phyloP scores from a whole-genome alignment of 2,888 invertebrate genomes.

The Limnephilus marmoratus region DNA sequence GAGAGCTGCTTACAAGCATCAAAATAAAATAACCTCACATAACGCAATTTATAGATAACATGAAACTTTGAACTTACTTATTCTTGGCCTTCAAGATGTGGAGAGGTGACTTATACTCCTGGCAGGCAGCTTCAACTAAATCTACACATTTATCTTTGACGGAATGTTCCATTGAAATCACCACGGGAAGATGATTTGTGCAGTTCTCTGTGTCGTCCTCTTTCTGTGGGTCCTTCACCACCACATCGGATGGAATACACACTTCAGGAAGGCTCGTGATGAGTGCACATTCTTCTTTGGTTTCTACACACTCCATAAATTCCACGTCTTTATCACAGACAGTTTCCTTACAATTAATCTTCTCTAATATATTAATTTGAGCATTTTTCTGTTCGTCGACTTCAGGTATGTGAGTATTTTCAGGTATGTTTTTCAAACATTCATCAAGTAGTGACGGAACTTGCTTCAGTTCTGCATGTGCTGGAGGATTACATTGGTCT shows the following conservation, averaged over 20 bases:
- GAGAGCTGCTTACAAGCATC: too few species aligned
- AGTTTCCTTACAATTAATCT: background rate
- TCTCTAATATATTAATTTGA: background rate
- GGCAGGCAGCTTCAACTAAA: background rate
- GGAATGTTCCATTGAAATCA: constrained; percentile 31
- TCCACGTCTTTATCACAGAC: background rate
- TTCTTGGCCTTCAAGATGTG: constrained; percentile 56
- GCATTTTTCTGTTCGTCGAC: background rate
- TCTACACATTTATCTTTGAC: constrained; percentile 4
- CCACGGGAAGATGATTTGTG: background rate
- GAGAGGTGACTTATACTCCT: constrained; percentile 61
- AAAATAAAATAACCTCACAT: background rate
- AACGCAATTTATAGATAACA: background rate
- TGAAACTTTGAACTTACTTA: constrained; percentile 48
- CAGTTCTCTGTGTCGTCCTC: background rate
- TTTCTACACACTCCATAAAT: background rate
- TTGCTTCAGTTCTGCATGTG: background rate
- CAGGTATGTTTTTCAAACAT: background rate
- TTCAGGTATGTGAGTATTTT: background rate
- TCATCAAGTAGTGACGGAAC: background rate
- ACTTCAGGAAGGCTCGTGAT: background rate
- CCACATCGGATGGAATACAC: background rate
- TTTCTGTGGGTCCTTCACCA: background rate
- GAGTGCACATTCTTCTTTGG: background rate
- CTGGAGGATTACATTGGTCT: background rate